phyloP scores from a whole-genome alignment of 37 sponge, comb jelly and placozoan species.

The Haliclona indistincta region DNA sequence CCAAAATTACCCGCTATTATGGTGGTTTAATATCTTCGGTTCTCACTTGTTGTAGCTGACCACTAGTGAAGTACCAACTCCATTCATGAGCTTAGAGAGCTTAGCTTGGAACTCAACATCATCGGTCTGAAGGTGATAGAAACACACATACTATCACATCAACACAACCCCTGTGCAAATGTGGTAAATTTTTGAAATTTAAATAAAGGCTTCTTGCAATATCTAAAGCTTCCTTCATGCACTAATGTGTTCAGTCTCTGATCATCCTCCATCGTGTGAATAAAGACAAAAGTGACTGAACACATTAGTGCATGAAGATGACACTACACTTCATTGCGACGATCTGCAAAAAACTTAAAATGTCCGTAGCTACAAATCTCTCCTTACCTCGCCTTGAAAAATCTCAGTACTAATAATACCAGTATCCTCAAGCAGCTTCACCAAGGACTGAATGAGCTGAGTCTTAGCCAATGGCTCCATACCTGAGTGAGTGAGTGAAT shows the following conservation, averaged over 20 bases:
- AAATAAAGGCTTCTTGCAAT: too few species aligned
- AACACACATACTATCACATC: neutral
- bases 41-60: constrained; percentile 73
- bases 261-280: too few species aligned
- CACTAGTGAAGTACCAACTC: constrained; percentile 73
- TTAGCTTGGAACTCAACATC: constrained; percentile 69
- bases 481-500: constrained; percentile 36
- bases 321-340: too few species aligned
- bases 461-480: constrained; percentile 86
- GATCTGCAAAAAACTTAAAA: too few species aligned
- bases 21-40: neutral
- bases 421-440: constrained; percentile 48
- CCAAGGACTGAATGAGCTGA: constrained; percentile 71
- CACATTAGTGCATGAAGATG: too few species aligned
- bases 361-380: too few species aligned
- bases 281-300: too few species aligned
- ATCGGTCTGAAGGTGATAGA: neutral
- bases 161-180: neutral
- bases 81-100: constrained; percentile 72
- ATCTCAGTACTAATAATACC: constrained; percentile 41
- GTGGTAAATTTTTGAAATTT: too few species aligned
- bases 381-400: neutral
- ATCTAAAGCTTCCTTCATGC: too few species aligned
- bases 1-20: neutral
- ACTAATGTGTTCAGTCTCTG: too few species aligned